Evolutionary conservation across 2,797 vertebrate genomes (phyloP), one percentile per base, ranked within the genome.

Genomic region (Lycodopsis pacificus): DNA sequence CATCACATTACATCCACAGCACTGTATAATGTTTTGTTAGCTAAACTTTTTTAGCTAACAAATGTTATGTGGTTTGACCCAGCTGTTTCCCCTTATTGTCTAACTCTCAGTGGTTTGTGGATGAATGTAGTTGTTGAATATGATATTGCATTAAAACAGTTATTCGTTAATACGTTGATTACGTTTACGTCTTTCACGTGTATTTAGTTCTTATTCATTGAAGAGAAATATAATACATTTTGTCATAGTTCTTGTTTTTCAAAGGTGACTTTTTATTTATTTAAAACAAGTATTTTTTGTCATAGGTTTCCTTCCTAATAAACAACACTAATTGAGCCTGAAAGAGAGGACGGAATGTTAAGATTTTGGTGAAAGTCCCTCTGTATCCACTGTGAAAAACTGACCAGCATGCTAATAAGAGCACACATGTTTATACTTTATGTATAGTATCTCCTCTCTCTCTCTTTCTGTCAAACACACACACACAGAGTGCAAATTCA

Each of bases 371-470:
- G 13, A 32, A 73, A 15, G 30, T 40, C 20, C 36, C 27, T 70
- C 20, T 61, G 48, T 48, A 17, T 58, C 36, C 58, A 53, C 17
- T 63, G 19, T 71, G 46, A 66, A 27, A 79, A 40, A 64, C 38
- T 75, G 14, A 20, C 34, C 36, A 44, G 49, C 54, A 76, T 80
- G 25, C 44, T 70, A 63, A 86, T 65, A 51, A 61, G 78, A 46
- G 34, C 27, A 61, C 40, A 73, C 27, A 74, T 69, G 66, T 82
- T 69, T 71, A 76, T 65, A 1, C 20, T 61, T 51, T 6, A 53
- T 63, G 42, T 57, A 53, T 7, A 25, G 3, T 19, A 20, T 38
- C 6, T 20, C 25, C 20, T 54, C 30, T 34, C 38, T 38, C 49
- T 17, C 4, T 14, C 42, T 70, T 20, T 57, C n/a, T 62, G 32